Percentiles rank a stretch among this genome's conserved stretches.
phyloP scores from a whole-genome alignment of 2,888 invertebrate species.

The Lagria hirta region DNA sequence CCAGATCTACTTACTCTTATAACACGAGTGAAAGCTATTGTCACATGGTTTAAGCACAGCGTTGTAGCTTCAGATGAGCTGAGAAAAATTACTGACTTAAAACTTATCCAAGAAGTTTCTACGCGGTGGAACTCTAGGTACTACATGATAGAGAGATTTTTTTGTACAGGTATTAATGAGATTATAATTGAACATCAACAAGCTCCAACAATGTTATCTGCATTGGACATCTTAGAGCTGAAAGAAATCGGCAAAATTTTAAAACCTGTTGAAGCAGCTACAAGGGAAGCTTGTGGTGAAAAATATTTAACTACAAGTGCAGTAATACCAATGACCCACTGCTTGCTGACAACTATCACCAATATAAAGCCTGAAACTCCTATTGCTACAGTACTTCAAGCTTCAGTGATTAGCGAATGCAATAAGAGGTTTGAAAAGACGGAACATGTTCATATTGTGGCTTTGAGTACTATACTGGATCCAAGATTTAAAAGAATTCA shows the following conservation, averaged over 20 bases:
- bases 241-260: constrained; percentile 36
- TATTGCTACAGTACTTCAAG: constrained; percentile 37
- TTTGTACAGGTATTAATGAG: constrained; percentile 28
- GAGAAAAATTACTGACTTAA: neutral
- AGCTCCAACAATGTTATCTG: constrained; percentile 43
- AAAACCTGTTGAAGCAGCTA: constrained; percentile 41
- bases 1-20: constrained; percentile 1
- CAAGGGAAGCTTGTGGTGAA: constrained; percentile 44
- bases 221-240: constrained; percentile 33
- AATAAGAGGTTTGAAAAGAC: constrained; percentile 19
- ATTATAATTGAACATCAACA: constrained; percentile 37
- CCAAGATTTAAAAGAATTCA: constrained; percentile 31
- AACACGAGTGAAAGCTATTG: constrained; percentile 3
- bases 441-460: constrained; percentile 19
- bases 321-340: constrained; percentile 27
- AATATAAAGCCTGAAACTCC: constrained; percentile 29
- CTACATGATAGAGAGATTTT: constrained; percentile 14
- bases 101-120: constrained; percentile 7
- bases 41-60: constrained; percentile 6
- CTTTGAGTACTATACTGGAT: constrained; percentile 26
- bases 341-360: constrained; percentile 19
- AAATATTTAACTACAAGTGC: constrained; percentile 37
- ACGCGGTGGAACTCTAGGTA: constrained; percentile 12
- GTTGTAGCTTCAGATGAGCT: constrained; percentile 4
- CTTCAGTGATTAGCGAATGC: constrained; percentile 24